Evolutionary conservation across 2,888 invertebrate species (phyloP).

Genomic region (Synergus gifuensis): DNA sequence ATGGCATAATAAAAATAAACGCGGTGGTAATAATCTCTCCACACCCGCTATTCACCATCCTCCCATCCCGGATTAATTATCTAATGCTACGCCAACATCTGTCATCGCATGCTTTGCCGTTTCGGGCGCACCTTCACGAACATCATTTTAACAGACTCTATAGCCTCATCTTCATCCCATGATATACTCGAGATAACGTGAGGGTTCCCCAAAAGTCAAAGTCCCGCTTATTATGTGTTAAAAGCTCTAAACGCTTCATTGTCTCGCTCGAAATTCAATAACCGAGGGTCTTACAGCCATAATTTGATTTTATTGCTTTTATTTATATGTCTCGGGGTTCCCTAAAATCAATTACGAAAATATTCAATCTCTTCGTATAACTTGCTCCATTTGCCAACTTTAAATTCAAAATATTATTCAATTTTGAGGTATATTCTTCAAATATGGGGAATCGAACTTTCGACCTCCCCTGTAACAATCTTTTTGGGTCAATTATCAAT

Average conservation of each 20-base stretch:
- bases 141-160: slow-evolving; percentile 45
- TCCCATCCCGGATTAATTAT: slow-evolving; percentile 73
- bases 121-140: slow-evolving; percentile 60
- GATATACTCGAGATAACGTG: slow-evolving; percentile 20
- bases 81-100: slow-evolving; percentile 75
- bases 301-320: slow-evolving; percentile 27
- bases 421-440: no score
- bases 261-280: background rate
- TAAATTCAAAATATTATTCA: no score
- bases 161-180: slow-evolving; percentile 37
- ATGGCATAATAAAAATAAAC: slow-evolving; percentile 65
- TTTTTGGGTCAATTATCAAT: background rate
- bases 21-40: slow-evolving; percentile 64
- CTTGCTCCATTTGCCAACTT: no score
- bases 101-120: slow-evolving; percentile 68
- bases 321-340: background rate
- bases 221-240: background rate
- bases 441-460: no score
- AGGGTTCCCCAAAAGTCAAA: slow-evolving; percentile 39
- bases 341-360: no score
- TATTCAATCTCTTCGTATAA: no score
- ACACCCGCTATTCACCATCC: slow-evolving; percentile 61
- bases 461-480: background rate
- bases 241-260: background rate
- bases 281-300: background rate